These are phyloP conservation scores for Alosa alosa DNA, from an alignment of 2,113 vertebrate genomes.

Conservation along the genomic window DNA sequence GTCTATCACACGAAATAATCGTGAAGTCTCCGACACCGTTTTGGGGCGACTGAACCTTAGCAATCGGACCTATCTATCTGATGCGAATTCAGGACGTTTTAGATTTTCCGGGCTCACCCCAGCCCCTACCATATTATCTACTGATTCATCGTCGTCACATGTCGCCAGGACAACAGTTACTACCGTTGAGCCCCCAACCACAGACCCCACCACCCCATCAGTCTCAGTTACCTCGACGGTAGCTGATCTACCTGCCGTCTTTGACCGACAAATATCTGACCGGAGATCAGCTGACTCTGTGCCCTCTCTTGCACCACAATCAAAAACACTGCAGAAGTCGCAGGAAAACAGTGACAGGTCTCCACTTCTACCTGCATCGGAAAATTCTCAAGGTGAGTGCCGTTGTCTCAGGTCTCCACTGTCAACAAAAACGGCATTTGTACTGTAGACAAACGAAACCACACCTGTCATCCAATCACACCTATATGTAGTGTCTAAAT, in stretches of 20 bases:
- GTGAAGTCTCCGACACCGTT: slow-evolving; percentile 56
- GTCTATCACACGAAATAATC: slow-evolving; percentile 57
- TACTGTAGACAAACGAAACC: slow-evolving; percentile 10
- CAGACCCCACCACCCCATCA: slow-evolving; percentile 23
- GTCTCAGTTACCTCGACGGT: slow-evolving; percentile 25
- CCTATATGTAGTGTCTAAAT: not conserved
- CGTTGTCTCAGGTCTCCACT: not conserved
- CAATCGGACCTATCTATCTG: slow-evolving; percentile 49
- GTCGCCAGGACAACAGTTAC: slow-evolving; percentile 35
- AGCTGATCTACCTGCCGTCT: not conserved
- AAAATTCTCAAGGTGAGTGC: slow-evolving; percentile 69
- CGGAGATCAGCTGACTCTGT: slow-evolving; percentile 51
- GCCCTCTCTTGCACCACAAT: slow-evolving; percentile 44
- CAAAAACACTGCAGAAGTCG: slow-evolving; percentile 7
- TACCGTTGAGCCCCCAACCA: slow-evolving; percentile 42
- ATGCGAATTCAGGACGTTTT: slow-evolving; percentile 29
- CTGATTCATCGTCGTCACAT: slow-evolving; percentile 25
- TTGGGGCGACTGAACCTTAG: slow-evolving; percentile 46
- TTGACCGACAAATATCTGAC: slow-evolving; percentile 35
- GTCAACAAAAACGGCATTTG: not conserved
- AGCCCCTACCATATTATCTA: slow-evolving; percentile 46
- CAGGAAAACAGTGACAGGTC: slow-evolving; percentile 32
- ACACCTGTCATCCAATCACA: not conserved
- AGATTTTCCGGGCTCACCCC: slow-evolving; percentile 44
- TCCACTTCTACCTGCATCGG: slow-evolving; percentile 50